Evolutionary conservation across 2,113 vertebrate genomes (phyloP).

Genomic region (Cynocephalus volans): DNA sequence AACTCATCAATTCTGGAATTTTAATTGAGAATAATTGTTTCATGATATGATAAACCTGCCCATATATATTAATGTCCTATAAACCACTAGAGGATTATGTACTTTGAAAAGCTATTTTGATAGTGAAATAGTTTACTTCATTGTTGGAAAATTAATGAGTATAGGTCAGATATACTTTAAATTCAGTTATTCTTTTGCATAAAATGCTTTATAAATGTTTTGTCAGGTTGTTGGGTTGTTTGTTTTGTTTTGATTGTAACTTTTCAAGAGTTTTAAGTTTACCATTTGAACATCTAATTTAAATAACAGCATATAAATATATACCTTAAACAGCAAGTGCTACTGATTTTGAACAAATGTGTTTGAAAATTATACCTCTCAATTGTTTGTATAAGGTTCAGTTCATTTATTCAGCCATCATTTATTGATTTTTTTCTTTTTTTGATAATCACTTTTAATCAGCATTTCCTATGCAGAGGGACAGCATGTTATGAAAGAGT

Average conservation of each 20-base stretch:
- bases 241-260: constrained; percentile 2
- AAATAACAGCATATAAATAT: neutral
- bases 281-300: neutral
- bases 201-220: constrained; percentile 36
- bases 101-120: neutral
- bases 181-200: neutral
- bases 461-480: neutral
- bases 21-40: constrained; percentile 35
- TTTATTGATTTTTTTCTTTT: neutral
- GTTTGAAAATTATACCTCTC: neutral
- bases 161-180: neutral
- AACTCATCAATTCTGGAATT: constrained; percentile 9
- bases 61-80: neutral
- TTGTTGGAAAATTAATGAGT: constrained; percentile 20
- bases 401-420: neutral
- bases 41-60: neutral
- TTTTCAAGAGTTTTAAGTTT: neutral
- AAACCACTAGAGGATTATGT: neutral
- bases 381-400: neutral
- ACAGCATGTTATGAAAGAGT: neutral
- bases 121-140: constrained; percentile 22
- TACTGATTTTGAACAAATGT: constrained; percentile 19
- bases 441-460: neutral
- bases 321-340: neutral
- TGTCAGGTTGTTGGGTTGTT: neutral